Percentiles rank a stretch among this genome's conserved stretches.
Evolutionary conservation across 2,888 invertebrate genomes (phyloP).

Genomic region (Drosophila nr. medialis): DNA sequence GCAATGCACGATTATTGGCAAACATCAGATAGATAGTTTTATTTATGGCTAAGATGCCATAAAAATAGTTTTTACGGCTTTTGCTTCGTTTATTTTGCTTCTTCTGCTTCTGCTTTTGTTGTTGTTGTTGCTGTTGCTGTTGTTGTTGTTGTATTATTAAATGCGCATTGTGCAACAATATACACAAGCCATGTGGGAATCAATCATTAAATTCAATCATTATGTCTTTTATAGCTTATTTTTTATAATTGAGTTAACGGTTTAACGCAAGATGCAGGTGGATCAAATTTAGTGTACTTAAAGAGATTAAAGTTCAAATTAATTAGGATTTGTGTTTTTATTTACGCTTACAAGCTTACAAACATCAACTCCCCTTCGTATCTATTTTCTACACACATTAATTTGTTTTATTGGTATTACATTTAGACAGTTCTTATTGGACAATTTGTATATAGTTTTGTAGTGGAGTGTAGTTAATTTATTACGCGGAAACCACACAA

Average conservation of each 20-base stretch:
- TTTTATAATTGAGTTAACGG: conserved; percentile 35
- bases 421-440: not conserved
- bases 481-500: conserved; percentile 74
- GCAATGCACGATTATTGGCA: conserved; percentile 60
- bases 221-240: conserved; percentile 17
- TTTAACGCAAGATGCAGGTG: conserved; percentile 1
- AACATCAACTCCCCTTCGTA: not conserved
- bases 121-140: not conserved
- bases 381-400: not conserved
- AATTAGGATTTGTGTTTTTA: not conserved
- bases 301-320: conserved; percentile 1
- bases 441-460: conserved; percentile 2
- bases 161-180: conserved; percentile 48
- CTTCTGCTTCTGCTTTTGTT: not conserved
- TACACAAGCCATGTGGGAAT: conserved; percentile 35
- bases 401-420: not conserved
- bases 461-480: conserved; percentile 55
- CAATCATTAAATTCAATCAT: conserved; percentile 39
- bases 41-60: conserved; percentile 51
- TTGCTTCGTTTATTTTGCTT: conserved; percentile 16
- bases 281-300: not conserved
- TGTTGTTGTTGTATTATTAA: not conserved
- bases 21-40: conserved; percentile 16
- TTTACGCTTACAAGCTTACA: not conserved
- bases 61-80: conserved; percentile 42